Evolutionary conservation across 2,888 invertebrate genomes (phyloP), one percentile per base, ranked within the genome.

Genomic region (Salticus scenicus): DNA sequence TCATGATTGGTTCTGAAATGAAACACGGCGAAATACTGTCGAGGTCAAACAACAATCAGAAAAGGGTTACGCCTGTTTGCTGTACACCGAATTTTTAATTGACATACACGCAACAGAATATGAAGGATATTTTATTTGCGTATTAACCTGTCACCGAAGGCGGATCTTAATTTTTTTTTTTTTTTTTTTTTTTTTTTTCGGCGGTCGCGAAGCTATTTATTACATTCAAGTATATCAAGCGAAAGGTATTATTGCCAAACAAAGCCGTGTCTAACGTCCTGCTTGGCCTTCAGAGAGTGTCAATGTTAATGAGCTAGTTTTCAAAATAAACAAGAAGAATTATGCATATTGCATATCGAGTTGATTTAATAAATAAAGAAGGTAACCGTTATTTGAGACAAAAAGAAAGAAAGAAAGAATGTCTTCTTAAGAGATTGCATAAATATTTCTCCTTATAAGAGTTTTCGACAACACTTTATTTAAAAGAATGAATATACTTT

Each of bases 211-310:
- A 24, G 4, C 57, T 57, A 57, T 57, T 57, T 24, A 57, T 57
- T 24, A 57, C 24, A 24, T 17, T 57, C 7, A 4, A 24, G 1
- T 7, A 12, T 57, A 24, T 57, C 1, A n/a, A 57, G 57, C 4
- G 57, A 57, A 57, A 57, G 24, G 57, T 24, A 57, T 57, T n/a
- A 47, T 47, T 57, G 57, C 24, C 57, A 57, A 57, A 57, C 57
- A 57, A 57, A 57, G 57, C 24, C 42, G 24, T 8, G 4, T 17
- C 17, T 17, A 24, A 24, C 20, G 17, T 24, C 24, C 57, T 57
- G 24, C 14, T 24, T 24, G 57, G 57, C 57, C 57, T 57, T 57
- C 57, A 5, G 4, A 12, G 4, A 24, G 57, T 57, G 24, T 57
- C 20, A 57, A n/a, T 57, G 24, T 57, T 57, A 57, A 57, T 24